phyloP scores from a whole-genome alignment of 2,888 invertebrate species.

The Hirudinaria manillensis region DNA sequence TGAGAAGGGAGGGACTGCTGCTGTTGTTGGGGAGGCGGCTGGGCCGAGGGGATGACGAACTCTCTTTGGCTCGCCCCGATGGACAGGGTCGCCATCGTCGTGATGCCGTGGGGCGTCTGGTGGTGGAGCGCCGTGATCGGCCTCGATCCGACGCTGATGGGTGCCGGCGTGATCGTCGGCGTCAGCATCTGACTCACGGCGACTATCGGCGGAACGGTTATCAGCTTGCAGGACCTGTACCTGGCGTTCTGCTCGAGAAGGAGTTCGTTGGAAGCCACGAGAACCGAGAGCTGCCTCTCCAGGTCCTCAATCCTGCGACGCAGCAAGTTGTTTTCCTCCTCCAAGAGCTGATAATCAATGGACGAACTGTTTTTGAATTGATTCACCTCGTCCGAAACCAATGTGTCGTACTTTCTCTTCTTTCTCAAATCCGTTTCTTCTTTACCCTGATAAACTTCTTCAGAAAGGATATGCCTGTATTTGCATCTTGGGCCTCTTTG shows the following conservation, averaged over 20 bases:
- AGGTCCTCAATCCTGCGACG: slow-evolving; percentile 66
- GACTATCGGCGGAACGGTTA: slow-evolving; percentile 44
- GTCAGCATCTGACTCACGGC: slow-evolving; percentile 52
- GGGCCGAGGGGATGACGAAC: slow-evolving; percentile 35
- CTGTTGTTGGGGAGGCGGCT: slow-evolving; percentile 28
- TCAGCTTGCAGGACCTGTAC: slow-evolving; percentile 56
- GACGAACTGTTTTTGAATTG: slow-evolving; percentile 19
- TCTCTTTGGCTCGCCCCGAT: slow-evolving; percentile 37
- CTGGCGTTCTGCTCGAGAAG: slow-evolving; percentile 72
- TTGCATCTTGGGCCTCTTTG: slow-evolving; percentile 57
- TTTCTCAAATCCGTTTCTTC: neutral
- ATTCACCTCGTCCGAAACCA: slow-evolving; percentile 16
- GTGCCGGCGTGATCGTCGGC: slow-evolving; percentile 56
- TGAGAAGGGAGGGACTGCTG: slow-evolving; percentile 30
- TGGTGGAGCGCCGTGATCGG: slow-evolving; percentile 30
- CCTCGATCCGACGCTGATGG: slow-evolving; percentile 58
- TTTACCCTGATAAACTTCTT: neutral
- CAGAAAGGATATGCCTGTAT: slow-evolving; percentile 55
- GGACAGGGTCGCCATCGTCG: slow-evolving; percentile 32
- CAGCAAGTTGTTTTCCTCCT: slow-evolving; percentile 65
- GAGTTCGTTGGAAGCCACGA: slow-evolving; percentile 72
- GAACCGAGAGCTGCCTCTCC: slow-evolving; percentile 66
- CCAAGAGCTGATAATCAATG: slow-evolving; percentile 40
- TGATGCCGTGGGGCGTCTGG: slow-evolving; percentile 35
- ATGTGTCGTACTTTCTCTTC: slow-evolving; percentile 15